Evolutionary conservation across 1,140 invertebrate genomes (phyloP), one percentile per base, ranked within the genome.

Genomic region (Procambarus virginalis): DNA sequence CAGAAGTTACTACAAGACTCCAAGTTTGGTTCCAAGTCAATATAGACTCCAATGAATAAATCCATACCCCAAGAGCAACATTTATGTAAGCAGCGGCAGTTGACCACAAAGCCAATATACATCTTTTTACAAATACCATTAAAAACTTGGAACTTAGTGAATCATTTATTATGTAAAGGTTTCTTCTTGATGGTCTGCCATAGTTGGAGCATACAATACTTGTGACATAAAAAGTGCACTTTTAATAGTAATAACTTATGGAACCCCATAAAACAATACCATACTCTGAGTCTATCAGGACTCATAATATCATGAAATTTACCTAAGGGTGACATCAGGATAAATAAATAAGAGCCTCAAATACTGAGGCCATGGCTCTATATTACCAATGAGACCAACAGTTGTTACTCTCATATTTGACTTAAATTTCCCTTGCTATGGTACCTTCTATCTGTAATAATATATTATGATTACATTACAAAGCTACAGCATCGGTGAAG

Each of bases 261-360:
- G 8, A 55, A 55, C 51, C 51, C 55, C 79, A 55, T 48, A 81
- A 81, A 81, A 79, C 77, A 55, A 60, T 58, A n/a, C 48, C 51
- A 55, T 55, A 84, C 14, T 60, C 34, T 75, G 84, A 85, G 75
- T 77, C 73, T 76, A 45, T 45, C n/a, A 34, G 58, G 84, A 85
- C 49, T 48, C 84, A 85, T 64, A 77, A 85, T 77, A 76, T 34
- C 70, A 20, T 45, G 70, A 49, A 34, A 82, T 82, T 46, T 34
- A 85, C 51, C 34, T 85, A 85, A 85, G 84, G 84, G 84, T 85
- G 84, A 85, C 80, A 68, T 55, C 34, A 75, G 82, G 64, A 85
- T 49, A 85, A 85, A 60, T 76, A 85, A 77, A 76, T 76, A 75
- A 85, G 84, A 85, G 73, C 84, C 84, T 85, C 84, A 77, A 34